Percentiles rank a stretch among this genome's conserved stretches.
phyloP scores from a whole-genome alignment of 2,888 invertebrate species.

The Drosophila formosana region DNA sequence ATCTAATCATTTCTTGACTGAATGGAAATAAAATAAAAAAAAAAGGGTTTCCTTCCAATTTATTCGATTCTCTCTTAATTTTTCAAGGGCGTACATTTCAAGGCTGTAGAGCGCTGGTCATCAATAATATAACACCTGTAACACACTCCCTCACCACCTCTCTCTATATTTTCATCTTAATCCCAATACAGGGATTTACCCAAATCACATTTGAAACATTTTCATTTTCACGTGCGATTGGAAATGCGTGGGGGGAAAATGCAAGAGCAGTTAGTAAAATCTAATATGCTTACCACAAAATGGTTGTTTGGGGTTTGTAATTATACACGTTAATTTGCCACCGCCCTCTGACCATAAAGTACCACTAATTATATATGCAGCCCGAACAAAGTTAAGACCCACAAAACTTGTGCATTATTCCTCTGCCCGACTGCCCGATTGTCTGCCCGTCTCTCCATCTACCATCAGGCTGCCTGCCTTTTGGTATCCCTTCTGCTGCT shows the following conservation, averaged over 20 bases:
- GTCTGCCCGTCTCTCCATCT: neutral
- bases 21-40: too few relatives aligned
- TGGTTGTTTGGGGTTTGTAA: slow-evolving; percentile 79
- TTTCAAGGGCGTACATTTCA: too few relatives aligned
- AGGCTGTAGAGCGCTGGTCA: too few relatives aligned
- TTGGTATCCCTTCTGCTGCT: neutral
- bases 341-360: neutral
- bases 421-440: neutral
- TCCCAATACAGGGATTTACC: neutral
- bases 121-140: neutral
- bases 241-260: slow-evolving; percentile 23
- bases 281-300: slow-evolving; percentile 79
- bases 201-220: slow-evolving; percentile 23
- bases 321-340: slow-evolving; percentile 74
- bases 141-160: neutral
- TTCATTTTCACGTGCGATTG: slow-evolving; percentile 29
- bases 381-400: slow-evolving; percentile 27
- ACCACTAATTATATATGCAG: slow-evolving; percentile 74
- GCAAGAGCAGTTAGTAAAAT: slow-evolving; percentile 75
- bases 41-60: too few relatives aligned
- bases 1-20: too few relatives aligned
- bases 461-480: neutral
- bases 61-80: too few relatives aligned
- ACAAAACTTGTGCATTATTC: slow-evolving; percentile 1
- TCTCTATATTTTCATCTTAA: neutral